Conservation (phyloP, 1,140 invertebrate genomes). For the Brachionus calyciflorus region DNA sequence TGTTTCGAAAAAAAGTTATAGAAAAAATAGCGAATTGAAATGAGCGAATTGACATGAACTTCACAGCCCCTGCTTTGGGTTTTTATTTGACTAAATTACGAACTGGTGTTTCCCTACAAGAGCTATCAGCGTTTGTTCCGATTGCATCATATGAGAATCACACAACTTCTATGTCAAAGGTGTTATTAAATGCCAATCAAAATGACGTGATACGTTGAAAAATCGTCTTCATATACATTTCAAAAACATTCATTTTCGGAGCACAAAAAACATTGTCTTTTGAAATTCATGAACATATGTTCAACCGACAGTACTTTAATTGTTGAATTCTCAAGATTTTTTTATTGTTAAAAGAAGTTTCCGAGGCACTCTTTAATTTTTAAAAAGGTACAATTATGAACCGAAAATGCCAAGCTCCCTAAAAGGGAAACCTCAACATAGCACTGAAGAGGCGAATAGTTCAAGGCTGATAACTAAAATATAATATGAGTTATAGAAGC, state of each 20-base stretch:
- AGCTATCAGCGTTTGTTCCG: background rate
- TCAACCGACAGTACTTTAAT: background rate
- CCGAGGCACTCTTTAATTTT: too few relatives aligned
- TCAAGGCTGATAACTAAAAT: background rate
- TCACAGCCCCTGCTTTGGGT: too few relatives aligned
- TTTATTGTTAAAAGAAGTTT: background rate
- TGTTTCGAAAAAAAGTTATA: too few relatives aligned
- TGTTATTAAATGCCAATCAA: background rate
- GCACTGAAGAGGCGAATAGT: too few relatives aligned
- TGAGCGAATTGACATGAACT: too few relatives aligned
- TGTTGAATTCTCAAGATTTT: background rate
- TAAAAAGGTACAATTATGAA: too few relatives aligned
- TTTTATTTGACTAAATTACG: background rate
- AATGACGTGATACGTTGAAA: background rate
- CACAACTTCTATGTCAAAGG: background rate
- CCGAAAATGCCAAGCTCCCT: too few relatives aligned
- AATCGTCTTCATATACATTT: background rate
- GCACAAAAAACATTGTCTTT: background rate
- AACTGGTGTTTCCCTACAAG: background rate
- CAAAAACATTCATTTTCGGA: background rate
- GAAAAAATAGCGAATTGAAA: too few relatives aligned
- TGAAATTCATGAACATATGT: background rate
- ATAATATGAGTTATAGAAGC: constrained; percentile 1
- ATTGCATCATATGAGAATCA: background rate
- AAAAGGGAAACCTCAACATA: too few relatives aligned